phyloP scores from a whole-genome alignment of 2,113 vertebrate species.

The Orientallactaga bullata region DNA sequence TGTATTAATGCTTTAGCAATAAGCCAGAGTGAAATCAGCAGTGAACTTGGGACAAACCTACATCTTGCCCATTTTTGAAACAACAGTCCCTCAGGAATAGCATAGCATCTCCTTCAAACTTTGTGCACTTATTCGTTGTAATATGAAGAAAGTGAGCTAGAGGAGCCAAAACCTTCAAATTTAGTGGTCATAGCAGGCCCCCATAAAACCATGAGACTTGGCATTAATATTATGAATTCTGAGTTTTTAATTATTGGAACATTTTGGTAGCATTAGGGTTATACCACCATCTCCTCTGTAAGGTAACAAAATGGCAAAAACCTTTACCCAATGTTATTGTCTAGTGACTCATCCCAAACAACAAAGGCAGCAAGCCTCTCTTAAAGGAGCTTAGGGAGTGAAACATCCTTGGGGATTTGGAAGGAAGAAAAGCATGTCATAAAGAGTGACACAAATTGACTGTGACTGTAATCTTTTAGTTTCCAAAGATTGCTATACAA shows the following conservation, averaged over 20 bases:
- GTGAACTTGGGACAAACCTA: neutral
- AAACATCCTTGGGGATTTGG: slow-evolving; percentile 40
- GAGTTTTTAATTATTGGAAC: neutral
- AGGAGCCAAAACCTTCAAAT: neutral
- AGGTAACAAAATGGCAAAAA: neutral
- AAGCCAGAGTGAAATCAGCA: neutral
- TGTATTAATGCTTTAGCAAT: neutral
- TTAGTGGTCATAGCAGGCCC: neutral
- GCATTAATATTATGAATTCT: neutral
- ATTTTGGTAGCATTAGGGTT: neutral
- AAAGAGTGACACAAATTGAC: slow-evolving; percentile 8
- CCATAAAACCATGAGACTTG: neutral
- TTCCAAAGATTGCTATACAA: neutral
- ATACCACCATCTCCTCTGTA: neutral
- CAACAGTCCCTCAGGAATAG: neutral
- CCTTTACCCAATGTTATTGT: slow-evolving; percentile 9
- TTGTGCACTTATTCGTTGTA: neutral
- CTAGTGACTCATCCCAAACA: slow-evolving; percentile 55
- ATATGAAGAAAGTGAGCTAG: neutral
- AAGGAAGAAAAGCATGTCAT: slow-evolving; percentile 20
- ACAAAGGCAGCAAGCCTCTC: slow-evolving; percentile 45
- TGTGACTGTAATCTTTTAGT: slow-evolving; percentile 15
- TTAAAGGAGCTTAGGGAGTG: slow-evolving; percentile 39
- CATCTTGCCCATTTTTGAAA: neutral
- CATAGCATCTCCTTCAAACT: neutral